Conservation (phyloP, 2,113 vertebrate species). For the Pardalotus punctatus region DNA sequence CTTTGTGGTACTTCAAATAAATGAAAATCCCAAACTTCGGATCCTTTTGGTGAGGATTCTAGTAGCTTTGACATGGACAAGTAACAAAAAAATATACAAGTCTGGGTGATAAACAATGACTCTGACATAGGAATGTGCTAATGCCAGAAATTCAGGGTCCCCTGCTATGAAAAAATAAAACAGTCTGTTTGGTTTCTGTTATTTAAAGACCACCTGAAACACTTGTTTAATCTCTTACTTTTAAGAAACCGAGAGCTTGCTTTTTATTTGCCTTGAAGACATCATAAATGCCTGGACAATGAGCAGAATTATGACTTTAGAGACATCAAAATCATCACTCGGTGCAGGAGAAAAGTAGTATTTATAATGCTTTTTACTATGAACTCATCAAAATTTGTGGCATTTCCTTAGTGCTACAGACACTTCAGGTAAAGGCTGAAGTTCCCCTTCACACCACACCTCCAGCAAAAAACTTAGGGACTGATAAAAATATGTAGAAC, state of each 20-base stretch:
- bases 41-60: not conserved
- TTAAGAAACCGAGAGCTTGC: not conserved
- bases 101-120: not conserved
- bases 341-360: not conserved
- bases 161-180: not conserved
- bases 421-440: not conserved
- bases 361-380: not conserved
- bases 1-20: not conserved
- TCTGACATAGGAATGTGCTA: not conserved
- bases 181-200: not conserved
- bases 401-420: not conserved
- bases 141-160: not conserved
- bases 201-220: not conserved
- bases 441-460: not conserved
- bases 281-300: not conserved
- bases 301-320: not conserved
- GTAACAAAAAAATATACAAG: not conserved
- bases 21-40: fast-evolving
- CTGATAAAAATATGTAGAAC: not conserved
- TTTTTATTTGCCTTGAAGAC: not conserved
- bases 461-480: not conserved
- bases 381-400: fast-evolving
- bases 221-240: not conserved
- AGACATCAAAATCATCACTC: not conserved
- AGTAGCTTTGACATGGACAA: not conserved